Percentiles rank a stretch among this genome's conserved stretches.
Conservation (phyloP, 2,113 vertebrate genomes). For the Erpornis zantholeuca region DNA sequence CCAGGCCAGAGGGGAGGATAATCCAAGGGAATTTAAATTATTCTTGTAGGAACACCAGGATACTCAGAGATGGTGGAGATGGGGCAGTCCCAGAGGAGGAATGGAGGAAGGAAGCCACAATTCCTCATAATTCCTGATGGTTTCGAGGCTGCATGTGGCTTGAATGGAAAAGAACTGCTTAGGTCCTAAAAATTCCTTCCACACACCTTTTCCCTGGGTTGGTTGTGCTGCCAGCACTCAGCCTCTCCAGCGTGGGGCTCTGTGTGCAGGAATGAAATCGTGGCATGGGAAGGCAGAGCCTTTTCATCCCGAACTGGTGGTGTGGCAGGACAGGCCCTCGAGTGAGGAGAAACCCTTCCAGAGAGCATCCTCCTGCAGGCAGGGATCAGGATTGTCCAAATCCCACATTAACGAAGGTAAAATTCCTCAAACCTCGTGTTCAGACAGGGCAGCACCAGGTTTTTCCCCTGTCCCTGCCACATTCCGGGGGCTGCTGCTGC, state of each 20-base stretch:
- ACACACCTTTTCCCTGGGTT: background rate
- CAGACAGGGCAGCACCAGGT: background rate
- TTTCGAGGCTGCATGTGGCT: background rate
- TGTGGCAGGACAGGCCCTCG: background rate
- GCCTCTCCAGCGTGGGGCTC: background rate
- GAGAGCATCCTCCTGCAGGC: background rate
- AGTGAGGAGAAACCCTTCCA: background rate
- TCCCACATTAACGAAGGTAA: fast-evolving
- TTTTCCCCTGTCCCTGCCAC: background rate
- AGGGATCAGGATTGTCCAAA: fast-evolving
- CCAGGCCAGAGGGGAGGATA: background rate
- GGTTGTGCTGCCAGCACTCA: background rate
- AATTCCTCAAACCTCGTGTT: background rate
- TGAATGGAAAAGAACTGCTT: background rate
- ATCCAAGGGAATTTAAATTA: background rate
- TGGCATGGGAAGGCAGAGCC: background rate
- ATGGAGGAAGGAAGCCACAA: background rate
- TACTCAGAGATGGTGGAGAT: fast-evolving
- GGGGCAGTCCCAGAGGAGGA: background rate
- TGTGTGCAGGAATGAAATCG: fast-evolving
- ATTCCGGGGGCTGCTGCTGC: fast-evolving
- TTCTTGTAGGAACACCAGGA: fast-evolving
- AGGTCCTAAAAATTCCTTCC: background rate
- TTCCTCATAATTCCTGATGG: background rate
- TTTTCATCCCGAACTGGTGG: fast-evolving